Evolutionary conservation across 2,888 invertebrate genomes (phyloP).

Genomic region (Gonocerus acuteangulatus): DNA sequence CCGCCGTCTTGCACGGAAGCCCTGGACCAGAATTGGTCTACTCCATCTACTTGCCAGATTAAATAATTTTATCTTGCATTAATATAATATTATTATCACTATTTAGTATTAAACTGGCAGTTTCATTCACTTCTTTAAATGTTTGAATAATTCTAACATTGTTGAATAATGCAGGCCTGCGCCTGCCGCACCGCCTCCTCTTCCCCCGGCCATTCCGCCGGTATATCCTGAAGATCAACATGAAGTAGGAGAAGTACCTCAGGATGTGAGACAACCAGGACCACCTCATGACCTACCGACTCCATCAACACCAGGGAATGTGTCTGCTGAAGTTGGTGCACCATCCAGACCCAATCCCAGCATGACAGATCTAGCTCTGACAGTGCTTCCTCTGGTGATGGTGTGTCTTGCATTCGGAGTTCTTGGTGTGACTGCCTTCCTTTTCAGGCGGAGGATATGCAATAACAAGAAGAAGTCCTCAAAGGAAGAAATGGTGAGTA

Average conservation of each 20-base stretch:
- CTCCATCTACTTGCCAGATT: too few relatives aligned
- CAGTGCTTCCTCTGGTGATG: slow-evolving; percentile 63
- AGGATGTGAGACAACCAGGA: slow-evolving; percentile 2
- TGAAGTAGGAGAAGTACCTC: neutral
- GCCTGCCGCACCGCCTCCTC: slow-evolving; percentile 6
- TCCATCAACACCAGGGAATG: slow-evolving; percentile 25
- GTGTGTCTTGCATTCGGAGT: slow-evolving; percentile 62
- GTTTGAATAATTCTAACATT: too few relatives aligned
- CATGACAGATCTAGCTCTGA: slow-evolving; percentile 49
- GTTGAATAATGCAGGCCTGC: neutral
- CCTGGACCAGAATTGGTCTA: too few relatives aligned
- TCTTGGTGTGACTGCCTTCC: slow-evolving; percentile 57
- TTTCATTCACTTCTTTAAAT: too few relatives aligned
- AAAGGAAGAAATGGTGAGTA: slow-evolving; percentile 67
- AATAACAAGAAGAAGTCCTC: slow-evolving; percentile 49
- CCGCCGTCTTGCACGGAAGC: too few relatives aligned
- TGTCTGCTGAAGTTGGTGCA: too few relatives aligned
- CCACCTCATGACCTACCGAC: slow-evolving; percentile 3
- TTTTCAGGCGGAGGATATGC: slow-evolving; percentile 64
- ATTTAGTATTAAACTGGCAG: too few relatives aligned
- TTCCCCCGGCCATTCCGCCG: neutral
- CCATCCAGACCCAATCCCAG: slow-evolving; percentile 31
- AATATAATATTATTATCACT: too few relatives aligned
- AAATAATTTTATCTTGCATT: too few relatives aligned
- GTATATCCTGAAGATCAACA: neutral